phyloP scores from a whole-genome alignment of 2,113 vertebrate species.

The Acrocephalus kingi region DNA sequence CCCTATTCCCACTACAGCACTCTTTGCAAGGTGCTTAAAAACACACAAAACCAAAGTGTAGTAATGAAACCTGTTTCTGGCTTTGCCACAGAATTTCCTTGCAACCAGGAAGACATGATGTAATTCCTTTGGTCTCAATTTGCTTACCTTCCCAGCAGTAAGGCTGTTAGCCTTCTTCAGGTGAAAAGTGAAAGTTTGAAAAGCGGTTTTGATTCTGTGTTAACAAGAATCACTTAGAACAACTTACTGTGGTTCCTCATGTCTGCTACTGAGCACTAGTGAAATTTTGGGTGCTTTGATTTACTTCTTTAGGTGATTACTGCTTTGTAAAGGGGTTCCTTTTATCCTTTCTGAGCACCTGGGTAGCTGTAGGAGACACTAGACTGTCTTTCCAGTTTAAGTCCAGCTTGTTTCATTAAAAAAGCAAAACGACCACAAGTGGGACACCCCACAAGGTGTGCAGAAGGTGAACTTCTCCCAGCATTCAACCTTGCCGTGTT shows the following conservation, averaged over 20 bases:
- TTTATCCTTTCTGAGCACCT: background rate
- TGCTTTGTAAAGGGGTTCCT: background rate
- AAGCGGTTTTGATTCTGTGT: background rate
- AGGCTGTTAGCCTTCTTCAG: background rate
- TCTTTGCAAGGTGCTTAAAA: background rate
- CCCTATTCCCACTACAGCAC: background rate
- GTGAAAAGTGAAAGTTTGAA: background rate
- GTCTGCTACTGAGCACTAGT: background rate
- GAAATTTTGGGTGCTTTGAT: background rate
- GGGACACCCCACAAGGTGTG: no score
- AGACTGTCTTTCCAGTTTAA: background rate
- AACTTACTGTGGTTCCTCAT: background rate
- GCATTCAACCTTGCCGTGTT: background rate
- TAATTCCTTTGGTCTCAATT: background rate
- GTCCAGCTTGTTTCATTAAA: background rate
- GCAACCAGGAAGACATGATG: background rate
- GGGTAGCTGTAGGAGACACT: background rate
- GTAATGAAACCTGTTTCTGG: background rate
- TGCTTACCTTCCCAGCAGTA: background rate
- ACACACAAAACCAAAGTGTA: background rate
- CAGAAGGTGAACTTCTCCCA: rapidly evolving
- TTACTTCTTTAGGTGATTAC: background rate
- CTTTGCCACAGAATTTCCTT: background rate
- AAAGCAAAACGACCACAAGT: rapidly evolving
- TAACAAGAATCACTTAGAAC: background rate